Evolutionary conservation across 1,140 invertebrate genomes (phyloP), one percentile per base, ranked within the genome.

Genomic region (Hypsibius dujardini): DNA sequence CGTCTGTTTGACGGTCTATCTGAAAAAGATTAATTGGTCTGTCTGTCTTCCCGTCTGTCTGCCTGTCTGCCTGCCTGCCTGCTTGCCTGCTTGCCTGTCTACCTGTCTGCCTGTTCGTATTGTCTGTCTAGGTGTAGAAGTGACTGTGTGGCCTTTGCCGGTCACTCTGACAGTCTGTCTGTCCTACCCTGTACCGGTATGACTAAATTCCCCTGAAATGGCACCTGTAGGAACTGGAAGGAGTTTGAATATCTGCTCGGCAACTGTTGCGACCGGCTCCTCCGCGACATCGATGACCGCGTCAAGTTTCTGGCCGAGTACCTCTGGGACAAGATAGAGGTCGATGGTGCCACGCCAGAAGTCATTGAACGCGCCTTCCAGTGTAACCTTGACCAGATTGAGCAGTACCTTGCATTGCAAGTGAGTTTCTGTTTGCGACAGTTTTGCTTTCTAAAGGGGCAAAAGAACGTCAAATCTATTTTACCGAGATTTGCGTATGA

Each of bases 281-380:
- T 56, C 7, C 50, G 50, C n/a, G 50, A 56, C 50, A 56, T 56
- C 50, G 50, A 56, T 56, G 50, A 56, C 50, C 50, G 50, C 50
- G 7, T 56, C 50, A 56, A 56, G n/a, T 56, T 7, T 56, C 50
- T 56, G n/a, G 7, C 50, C 7, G 50, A 56, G n/a, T 56, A 56
- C 50, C 7, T 56, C 7, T 56, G 50, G 50, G 50, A 56, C 50
- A 56, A 56, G 7, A 56, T 56, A 7, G 7, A 56, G n/a, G 7
- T n/a, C 7, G 50, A 56, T 56, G n/a, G n/a, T n/a, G 50, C 50
- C 7, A 7, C 50, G n/a, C 50, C 50, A 7, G 50, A 56, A 7
- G 7, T 56, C n/a, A 56, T 56, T 56, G 7, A 56, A 7, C 50
- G 50, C n/a, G 50, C 50, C n/a, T 56, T 56, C 50, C 50, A 56